phyloP scores from a whole-genome alignment of 2,888 invertebrate genomes.

The Bombylius discolor region DNA sequence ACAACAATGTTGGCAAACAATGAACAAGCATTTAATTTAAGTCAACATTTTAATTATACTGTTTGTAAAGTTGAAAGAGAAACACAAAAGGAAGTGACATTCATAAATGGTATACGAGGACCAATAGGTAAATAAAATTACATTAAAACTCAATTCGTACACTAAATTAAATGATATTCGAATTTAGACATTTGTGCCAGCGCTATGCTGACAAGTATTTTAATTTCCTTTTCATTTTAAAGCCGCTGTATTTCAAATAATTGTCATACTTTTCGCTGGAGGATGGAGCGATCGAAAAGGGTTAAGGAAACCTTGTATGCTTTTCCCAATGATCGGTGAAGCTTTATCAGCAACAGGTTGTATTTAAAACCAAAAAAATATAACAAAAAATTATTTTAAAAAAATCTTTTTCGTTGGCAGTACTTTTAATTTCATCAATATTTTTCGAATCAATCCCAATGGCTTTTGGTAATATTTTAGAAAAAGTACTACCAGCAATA shows the following conservation, averaged over 20 bases:
- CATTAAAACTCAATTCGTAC: too few species aligned
- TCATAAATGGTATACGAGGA: constrained; percentile 31
- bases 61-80: constrained; percentile 35
- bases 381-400: not conserved
- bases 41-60: constrained; percentile 26
- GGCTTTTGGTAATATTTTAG: constrained; percentile 33
- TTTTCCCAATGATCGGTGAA: constrained; percentile 32
- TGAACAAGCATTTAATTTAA: not conserved
- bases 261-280: constrained; percentile 34
- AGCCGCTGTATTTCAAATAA: constrained; percentile 34
- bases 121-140: constrained; percentile 28
- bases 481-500: constrained; percentile 31
- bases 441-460: constrained; percentile 32
- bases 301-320: constrained; percentile 33
- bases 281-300: constrained; percentile 36
- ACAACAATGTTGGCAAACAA: not conserved
- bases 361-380: constrained; percentile 1
- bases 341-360: constrained; percentile 26
- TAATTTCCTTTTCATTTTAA: constrained; percentile 4
- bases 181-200: too few species aligned
- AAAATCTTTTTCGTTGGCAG: constrained; percentile 14
- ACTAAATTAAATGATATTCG: too few species aligned
- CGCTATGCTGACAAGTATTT: too few species aligned
- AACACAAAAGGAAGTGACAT: constrained; percentile 29
- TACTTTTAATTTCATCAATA: constrained; percentile 31